Percentiles rank a stretch among this genome's conserved stretches.
Evolutionary conservation across 2,888 invertebrate genomes (phyloP).

Genomic region (Platycheirus rosarum): DNA sequence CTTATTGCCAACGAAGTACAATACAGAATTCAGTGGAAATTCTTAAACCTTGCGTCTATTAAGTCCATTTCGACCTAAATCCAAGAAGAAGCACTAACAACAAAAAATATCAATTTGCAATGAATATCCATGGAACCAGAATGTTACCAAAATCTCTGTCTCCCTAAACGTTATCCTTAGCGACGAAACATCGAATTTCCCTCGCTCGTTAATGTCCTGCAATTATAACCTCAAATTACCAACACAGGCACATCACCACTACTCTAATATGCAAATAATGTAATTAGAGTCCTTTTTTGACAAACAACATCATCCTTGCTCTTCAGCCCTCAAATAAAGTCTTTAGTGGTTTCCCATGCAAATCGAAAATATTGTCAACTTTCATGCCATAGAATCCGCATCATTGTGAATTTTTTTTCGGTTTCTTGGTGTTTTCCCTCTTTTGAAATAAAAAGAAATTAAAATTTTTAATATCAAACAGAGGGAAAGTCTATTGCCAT

Average conservation of each 20-base stretch:
- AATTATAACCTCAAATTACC: conserved; percentile 42
- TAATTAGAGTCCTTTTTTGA: conserved; percentile 48
- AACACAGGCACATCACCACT: conserved; percentile 32
- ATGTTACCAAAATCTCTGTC: too few relatives aligned
- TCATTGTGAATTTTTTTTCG: neutral
- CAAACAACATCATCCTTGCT: conserved; percentile 22
- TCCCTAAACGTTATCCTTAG: too few relatives aligned
- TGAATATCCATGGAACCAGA: too few relatives aligned
- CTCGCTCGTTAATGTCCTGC: conserved; percentile 38
- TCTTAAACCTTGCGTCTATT: too few relatives aligned
- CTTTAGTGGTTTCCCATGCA: conserved; percentile 55
- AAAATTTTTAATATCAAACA: conserved; percentile 55
- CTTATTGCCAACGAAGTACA: too few relatives aligned
- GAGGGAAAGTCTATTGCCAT: conserved; percentile 39
- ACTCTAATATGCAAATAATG: conserved; percentile 57
- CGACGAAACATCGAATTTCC: conserved; percentile 1
- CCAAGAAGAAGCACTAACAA: too few relatives aligned
- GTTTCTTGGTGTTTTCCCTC: neutral
- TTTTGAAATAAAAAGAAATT: conserved; percentile 66
- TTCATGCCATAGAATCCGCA: conserved; percentile 44
- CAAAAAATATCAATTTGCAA: too few relatives aligned
- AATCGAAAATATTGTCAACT: conserved; percentile 66
- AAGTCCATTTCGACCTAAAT: too few relatives aligned
- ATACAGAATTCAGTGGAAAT: too few relatives aligned
- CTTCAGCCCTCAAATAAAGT: neutral